Percentiles rank a stretch among this genome's conserved stretches.
Conservation (phyloP, 1,140 invertebrate genomes). For the Pseudachorutes palmiensis region DNA sequence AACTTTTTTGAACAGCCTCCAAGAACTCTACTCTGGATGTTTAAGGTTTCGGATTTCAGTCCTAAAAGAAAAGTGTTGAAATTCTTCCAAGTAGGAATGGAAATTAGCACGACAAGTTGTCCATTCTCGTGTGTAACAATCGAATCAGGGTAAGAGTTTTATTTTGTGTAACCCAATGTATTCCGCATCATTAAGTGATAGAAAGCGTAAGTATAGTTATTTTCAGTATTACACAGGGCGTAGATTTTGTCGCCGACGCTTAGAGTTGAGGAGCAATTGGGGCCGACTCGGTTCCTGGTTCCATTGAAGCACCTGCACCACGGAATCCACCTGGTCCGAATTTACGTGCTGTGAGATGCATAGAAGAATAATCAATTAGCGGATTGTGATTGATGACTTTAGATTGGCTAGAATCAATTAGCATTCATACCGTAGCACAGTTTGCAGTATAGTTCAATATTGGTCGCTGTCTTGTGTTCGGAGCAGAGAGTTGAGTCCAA, state of each 20-base stretch:
- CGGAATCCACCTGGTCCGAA: conserved; percentile 73
- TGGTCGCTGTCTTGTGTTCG: conserved; percentile 89
- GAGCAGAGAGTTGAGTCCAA: conserved; percentile 94
- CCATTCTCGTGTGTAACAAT: no score
- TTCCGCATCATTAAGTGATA: conserved; percentile 1
- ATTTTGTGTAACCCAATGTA: neutral
- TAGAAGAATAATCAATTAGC: neutral
- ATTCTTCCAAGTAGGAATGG: no score
- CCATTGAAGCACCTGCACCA: conserved; percentile 61
- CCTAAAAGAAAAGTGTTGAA: no score
- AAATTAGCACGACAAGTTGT: no score
- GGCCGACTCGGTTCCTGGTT: neutral
- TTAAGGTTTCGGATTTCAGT: no score
- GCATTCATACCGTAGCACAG: conserved; percentile 67
- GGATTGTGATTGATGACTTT: neutral
- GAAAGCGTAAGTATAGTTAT: neutral
- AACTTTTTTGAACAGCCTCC: no score
- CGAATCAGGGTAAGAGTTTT: neutral
- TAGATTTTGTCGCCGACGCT: neutral
- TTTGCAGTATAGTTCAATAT: conserved; percentile 95
- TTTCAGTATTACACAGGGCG: neutral
- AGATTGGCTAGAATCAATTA: neutral
- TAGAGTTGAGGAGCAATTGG: neutral
- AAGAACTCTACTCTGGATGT: no score
- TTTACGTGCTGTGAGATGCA: neutral